Percentiles rank a stretch among this genome's conserved stretches.
Evolutionary conservation across 1,140 invertebrate genomes (phyloP).

Genomic region (Formica selysi): DNA sequence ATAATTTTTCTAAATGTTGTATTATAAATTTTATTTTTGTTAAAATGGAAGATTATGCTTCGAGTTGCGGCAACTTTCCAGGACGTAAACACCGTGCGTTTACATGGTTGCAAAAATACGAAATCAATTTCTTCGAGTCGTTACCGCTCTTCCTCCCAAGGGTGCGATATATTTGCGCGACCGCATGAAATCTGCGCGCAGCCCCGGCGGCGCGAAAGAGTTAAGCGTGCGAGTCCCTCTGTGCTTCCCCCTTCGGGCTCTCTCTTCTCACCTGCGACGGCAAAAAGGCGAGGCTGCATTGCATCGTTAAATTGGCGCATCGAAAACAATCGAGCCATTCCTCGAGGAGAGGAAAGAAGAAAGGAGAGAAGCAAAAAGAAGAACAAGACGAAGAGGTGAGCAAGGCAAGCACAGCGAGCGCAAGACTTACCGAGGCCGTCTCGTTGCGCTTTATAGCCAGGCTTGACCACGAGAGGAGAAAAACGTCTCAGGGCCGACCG

Average conservation of each 20-base stretch:
- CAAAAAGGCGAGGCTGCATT: slow-evolving; percentile 60
- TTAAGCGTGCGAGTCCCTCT: slow-evolving; percentile 8
- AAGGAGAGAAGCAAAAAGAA: not conserved
- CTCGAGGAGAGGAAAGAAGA: not conserved
- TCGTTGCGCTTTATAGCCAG: slow-evolving; percentile 75
- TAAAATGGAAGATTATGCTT: too few species aligned
- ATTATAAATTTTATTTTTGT: too few species aligned
- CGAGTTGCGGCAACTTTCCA: not conserved
- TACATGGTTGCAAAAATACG: not conserved
- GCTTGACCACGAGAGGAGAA: slow-evolving; percentile 78
- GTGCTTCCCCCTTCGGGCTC: slow-evolving; percentile 24
- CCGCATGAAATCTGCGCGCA: slow-evolving; percentile 23
- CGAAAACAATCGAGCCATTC: slow-evolving; percentile 68
- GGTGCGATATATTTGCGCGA: slow-evolving; percentile 36
- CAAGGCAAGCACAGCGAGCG: slow-evolving; percentile 59
- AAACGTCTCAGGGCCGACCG: slow-evolving; percentile 80
- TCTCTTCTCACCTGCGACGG: slow-evolving; percentile 56
- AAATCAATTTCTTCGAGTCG: slow-evolving; percentile 45
- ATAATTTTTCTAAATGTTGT: not conserved
- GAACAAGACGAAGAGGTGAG: slow-evolving; percentile 28
- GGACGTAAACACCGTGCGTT: not conserved
- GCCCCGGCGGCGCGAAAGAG: not conserved
- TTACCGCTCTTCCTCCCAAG: slow-evolving; percentile 1
- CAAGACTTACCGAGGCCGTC: slow-evolving; percentile 75
- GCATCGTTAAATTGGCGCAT: slow-evolving; percentile 69